Conservation (phyloP, 2,113 vertebrate genomes). For the Mohoua ochrocephala region DNA sequence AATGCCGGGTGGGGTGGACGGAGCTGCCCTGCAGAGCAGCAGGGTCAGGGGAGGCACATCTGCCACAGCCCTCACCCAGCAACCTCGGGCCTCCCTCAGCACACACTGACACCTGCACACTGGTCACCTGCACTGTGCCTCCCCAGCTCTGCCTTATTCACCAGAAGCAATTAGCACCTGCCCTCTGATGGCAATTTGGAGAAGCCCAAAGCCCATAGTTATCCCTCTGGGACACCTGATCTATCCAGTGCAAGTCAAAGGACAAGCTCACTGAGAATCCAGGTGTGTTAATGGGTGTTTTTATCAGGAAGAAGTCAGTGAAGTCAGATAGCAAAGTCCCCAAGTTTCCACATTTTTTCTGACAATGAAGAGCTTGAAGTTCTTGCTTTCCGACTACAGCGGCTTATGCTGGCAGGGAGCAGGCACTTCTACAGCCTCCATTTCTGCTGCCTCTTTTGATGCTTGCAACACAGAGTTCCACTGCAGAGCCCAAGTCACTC, state of each 20-base stretch:
- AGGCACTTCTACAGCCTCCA: background rate
- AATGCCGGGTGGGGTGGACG: background rate
- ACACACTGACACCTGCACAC: background rate
- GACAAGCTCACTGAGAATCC: background rate
- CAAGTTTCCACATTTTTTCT: background rate
- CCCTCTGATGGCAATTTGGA: background rate
- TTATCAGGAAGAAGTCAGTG: background rate
- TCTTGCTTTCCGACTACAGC: background rate
- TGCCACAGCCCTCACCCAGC: background rate
- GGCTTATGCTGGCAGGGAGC: background rate
- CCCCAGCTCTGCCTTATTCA: background rate
- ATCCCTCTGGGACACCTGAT: no score
- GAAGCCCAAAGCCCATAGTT: background rate
- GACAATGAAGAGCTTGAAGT: background rate
- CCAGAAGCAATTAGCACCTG: background rate
- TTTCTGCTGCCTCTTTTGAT: background rate
- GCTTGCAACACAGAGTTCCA: background rate
- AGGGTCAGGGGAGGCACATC: background rate
- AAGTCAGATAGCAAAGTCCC: background rate
- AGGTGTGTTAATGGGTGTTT: background rate
- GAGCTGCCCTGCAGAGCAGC: background rate
- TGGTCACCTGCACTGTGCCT: background rate
- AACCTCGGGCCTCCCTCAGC: background rate
- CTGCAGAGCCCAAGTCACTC: background rate
- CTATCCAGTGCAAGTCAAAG: background rate